A percentile compares a stretch with the other conserved stretches of the same genome.
phyloP scores from a whole-genome alignment of 37 sponge, comb jelly and placozoan genomes.

The Hexactinellida sp. region DNA sequence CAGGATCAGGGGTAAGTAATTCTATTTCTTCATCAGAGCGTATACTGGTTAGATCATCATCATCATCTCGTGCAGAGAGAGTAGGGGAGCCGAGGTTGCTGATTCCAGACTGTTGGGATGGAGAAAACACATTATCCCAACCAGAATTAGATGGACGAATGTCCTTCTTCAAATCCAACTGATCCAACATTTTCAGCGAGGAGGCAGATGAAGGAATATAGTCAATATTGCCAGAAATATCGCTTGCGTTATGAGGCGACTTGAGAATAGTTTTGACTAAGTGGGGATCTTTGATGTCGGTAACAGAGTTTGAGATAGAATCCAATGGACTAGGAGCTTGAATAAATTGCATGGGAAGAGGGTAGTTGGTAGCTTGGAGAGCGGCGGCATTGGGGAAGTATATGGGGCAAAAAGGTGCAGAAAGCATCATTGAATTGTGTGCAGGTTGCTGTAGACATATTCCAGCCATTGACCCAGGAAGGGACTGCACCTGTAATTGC shows the following conservation, averaged over 20 bases:
- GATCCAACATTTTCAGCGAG: not conserved
- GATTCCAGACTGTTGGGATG: not conserved
- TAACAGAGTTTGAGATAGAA: not conserved
- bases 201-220: not conserved
- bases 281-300: not conserved
- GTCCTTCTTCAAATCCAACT: not conserved
- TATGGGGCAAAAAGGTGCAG: not conserved
- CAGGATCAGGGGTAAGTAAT: not conserved
- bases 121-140: not conserved
- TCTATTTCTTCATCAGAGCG: slow-evolving; percentile 14
- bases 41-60: not conserved
- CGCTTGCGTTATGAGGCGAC: not conserved
- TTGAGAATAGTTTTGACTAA: not conserved
- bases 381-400: not conserved
- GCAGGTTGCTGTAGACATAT: not conserved
- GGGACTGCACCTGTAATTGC: not conserved
- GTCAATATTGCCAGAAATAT: not conserved
- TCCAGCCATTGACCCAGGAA: not conserved
- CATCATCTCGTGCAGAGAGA: not conserved
- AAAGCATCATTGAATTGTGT: not conserved
- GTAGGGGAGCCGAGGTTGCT: not conserved
- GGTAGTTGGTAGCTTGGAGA: not conserved
- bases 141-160: not conserved
- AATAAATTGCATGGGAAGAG: slow-evolving; percentile 16
- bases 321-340: not conserved